phyloP scores from a whole-genome alignment of 2,113 vertebrate genomes.

The Acrocephalus kingi region DNA sequence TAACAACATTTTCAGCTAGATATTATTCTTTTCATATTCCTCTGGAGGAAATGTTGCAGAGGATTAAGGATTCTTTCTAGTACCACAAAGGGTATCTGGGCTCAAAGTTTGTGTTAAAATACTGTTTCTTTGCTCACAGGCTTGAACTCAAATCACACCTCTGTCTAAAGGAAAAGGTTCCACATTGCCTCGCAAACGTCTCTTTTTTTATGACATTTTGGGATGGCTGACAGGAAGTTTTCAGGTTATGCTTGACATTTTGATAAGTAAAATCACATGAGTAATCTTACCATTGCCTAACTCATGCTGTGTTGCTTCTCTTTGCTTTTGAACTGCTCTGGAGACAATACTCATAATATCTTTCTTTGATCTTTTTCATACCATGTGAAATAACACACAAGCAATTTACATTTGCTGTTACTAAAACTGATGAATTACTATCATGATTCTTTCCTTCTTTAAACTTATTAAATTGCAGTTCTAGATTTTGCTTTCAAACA shows the following conservation, averaged over 20 bases:
- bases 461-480: not conserved
- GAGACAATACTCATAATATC: not conserved
- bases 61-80: not conserved
- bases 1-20: not conserved
- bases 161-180: conserved; percentile 39
- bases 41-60: not conserved
- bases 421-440: not conserved
- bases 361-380: not conserved
- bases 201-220: conserved; percentile 45
- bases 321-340: not conserved
- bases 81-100: not conserved
- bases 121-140: not conserved
- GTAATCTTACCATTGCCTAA: not conserved
- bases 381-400: not conserved
- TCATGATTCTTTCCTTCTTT: not conserved
- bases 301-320: not conserved
- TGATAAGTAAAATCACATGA: conserved; percentile 34
- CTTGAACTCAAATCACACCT: conserved; percentile 16
- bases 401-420: not conserved
- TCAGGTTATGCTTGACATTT: conserved; percentile 62
- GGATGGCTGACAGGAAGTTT: conserved; percentile 35
- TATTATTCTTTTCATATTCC: not conserved
- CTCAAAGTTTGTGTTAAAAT: not conserved
- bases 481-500: not conserved
- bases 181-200: not conserved